These are phyloP conservation scores for Polyommatus icarus DNA, from an alignment of 2,888 invertebrate genomes.

Conservation along the genomic window DNA sequence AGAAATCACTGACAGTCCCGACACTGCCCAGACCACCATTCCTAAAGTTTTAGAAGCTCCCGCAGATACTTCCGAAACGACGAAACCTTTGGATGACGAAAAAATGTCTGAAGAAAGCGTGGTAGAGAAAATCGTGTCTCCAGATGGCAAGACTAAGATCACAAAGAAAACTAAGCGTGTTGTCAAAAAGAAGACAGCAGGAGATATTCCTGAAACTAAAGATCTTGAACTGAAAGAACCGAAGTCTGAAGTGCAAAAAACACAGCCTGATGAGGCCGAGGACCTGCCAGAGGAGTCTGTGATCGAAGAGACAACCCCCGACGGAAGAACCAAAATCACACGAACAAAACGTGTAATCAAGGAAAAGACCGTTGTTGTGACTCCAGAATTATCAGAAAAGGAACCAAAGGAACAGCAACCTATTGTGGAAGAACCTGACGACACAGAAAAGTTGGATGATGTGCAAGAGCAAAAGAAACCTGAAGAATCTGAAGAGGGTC, in stretches of 20 bases:
- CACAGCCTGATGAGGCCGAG: conserved; percentile 40
- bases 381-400: conserved; percentile 39
- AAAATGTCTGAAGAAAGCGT: conserved; percentile 44
- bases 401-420: conserved; percentile 48
- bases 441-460: background rate
- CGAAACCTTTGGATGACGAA: conserved; percentile 45
- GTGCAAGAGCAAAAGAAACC: conserved; percentile 36
- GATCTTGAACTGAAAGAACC: conserved; percentile 37
- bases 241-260: conserved; percentile 14
- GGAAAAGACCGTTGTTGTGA: background rate
- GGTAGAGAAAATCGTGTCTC: conserved; percentile 33
- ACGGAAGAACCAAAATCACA: background rate
- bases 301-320: conserved; percentile 29
- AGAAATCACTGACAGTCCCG: conserved; percentile 47
- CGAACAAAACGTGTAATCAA: background rate
- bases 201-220: background rate
- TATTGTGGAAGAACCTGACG: background rate
- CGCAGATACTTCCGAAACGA: conserved; percentile 40
- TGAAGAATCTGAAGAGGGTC: conserved; percentile 47
- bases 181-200: background rate
- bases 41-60: conserved; percentile 47
- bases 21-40: conserved; percentile 43
- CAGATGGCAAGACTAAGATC: background rate
- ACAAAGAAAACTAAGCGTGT: background rate
- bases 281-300: conserved; percentile 38